These are phyloP conservation scores for Marisa cornuarietis DNA, from an alignment of 1,140 invertebrate species.

Conservation along the genomic window DNA sequence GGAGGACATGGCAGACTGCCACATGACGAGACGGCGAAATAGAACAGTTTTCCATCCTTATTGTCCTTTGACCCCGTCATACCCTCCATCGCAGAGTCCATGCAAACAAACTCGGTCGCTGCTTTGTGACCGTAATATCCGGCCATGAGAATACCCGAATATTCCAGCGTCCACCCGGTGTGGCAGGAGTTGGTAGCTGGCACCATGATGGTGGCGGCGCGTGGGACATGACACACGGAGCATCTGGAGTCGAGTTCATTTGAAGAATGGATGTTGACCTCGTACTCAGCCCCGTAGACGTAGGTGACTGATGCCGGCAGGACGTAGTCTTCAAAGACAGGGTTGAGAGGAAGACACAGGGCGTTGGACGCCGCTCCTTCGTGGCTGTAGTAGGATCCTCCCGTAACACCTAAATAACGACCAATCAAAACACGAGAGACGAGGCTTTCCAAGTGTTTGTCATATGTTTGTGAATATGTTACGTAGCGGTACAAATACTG, in stretches of 20 bases:
- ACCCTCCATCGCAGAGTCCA: conserved; percentile 17
- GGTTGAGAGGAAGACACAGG: neutral
- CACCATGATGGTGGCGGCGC: conserved; percentile 27
- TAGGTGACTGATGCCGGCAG: neutral
- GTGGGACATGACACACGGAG: neutral
- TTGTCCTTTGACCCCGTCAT: neutral
- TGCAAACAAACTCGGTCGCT: conserved; percentile 24
- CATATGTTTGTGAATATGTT: too few relatives aligned
- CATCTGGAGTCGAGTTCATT: neutral
- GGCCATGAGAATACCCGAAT: conserved; percentile 10
- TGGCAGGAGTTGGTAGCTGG: conserved; percentile 36
- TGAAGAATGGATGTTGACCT: neutral
- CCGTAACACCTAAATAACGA: neutral
- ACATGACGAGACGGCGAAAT: conserved; percentile 21
- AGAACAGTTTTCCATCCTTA: conserved; percentile 19
- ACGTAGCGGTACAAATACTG: too few relatives aligned
- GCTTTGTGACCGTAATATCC: conserved; percentile 10
- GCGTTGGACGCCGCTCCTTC: neutral
- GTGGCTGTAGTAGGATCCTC: neutral
- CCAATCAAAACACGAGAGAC: too few relatives aligned
- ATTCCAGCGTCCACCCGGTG: conserved; percentile 39
- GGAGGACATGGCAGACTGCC: conserved; percentile 36
- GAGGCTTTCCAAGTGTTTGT: too few relatives aligned
- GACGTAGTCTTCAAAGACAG: neutral
- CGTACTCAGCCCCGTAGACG: conserved; percentile 4